A percentile compares a stretch with the other conserved stretches of the same genome.
Evolutionary conservation across 2,888 invertebrate genomes (phyloP).

Genomic region (Xanthia togata): DNA sequence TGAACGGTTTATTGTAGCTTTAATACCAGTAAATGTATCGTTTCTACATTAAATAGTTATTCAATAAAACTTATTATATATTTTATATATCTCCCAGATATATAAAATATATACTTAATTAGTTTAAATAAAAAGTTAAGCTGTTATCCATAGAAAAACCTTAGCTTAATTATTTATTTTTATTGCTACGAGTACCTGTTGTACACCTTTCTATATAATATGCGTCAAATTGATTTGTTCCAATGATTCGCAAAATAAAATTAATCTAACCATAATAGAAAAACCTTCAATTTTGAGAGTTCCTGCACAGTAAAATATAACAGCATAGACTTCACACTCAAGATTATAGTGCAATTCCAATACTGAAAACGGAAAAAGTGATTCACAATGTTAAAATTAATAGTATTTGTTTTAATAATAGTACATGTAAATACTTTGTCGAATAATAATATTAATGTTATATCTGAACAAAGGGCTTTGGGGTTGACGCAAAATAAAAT

Average conservation of each 20-base stretch:
- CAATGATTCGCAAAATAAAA: not conserved
- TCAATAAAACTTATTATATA: too few species aligned
- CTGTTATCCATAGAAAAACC: not conserved
- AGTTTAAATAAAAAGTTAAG: too few species aligned
- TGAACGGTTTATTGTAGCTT: not conserved
- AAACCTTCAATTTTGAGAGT: not conserved
- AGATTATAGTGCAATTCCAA: not conserved
- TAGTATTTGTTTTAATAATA: not conserved
- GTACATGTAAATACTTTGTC: not conserved
- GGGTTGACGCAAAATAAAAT: too few species aligned
- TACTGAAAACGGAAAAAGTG: not conserved
- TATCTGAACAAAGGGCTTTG: not conserved
- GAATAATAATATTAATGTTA: not conserved
- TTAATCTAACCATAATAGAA: not conserved
- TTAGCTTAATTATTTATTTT: not conserved
- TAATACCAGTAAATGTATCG: not conserved
- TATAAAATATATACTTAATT: too few species aligned
- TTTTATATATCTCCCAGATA: not conserved
- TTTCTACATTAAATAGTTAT: not conserved
- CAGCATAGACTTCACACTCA: not conserved
- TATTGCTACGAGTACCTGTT: not conserved
- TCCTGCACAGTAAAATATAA: not conserved
- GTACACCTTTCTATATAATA: not conserved
- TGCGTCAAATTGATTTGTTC: not conserved
- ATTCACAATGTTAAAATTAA: slow-evolving; percentile 4